Conservation (phyloP, 2,888 invertebrate species). For the Eubasilissa splendida region DNA sequence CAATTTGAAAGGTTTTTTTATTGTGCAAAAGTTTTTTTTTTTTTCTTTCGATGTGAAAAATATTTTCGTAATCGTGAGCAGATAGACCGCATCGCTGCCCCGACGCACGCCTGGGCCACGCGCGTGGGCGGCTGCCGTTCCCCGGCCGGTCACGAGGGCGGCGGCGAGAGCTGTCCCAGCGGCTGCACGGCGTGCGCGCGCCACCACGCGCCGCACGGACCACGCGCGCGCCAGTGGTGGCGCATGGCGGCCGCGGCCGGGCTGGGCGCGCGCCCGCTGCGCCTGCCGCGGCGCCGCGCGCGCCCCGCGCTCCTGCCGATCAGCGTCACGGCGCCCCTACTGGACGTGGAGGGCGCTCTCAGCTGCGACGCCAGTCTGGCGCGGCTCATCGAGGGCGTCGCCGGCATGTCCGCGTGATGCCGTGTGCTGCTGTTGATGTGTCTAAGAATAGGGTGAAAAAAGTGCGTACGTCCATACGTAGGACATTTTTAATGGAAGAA, state of each 20-base stretch:
- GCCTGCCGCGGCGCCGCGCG: slow-evolving; percentile 40
- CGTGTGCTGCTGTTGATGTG: too few relatives aligned
- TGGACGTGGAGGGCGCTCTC: slow-evolving; percentile 35
- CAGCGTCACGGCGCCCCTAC: slow-evolving; percentile 29
- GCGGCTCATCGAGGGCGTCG: slow-evolving; percentile 19
- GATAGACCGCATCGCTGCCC: slow-evolving; percentile 78
- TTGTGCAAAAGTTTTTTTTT: too few relatives aligned
- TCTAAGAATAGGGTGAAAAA: too few relatives aligned
- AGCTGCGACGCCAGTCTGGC: slow-evolving; percentile 5
- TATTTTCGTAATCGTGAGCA: slow-evolving; percentile 59
- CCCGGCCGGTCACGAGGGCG: slow-evolving; percentile 7
- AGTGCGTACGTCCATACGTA: too few relatives aligned
- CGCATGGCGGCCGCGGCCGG: slow-evolving; percentile 44
- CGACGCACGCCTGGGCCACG: slow-evolving; percentile 77
- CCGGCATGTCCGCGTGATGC: not conserved
- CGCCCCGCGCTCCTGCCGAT: slow-evolving; percentile 44
- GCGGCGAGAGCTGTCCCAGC: slow-evolving; percentile 61
- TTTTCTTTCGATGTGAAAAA: too few relatives aligned
- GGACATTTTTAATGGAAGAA: too few relatives aligned
- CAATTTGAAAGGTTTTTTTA: too few relatives aligned
- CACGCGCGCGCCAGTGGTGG: slow-evolving; percentile 53
- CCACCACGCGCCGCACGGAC: slow-evolving; percentile 66
- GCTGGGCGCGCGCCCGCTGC: not conserved
- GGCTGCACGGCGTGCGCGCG: slow-evolving; percentile 65
- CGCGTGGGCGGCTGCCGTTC: slow-evolving; percentile 66